Conservation (phyloP, 2,888 invertebrate species). For the Andrena fulva region DNA sequence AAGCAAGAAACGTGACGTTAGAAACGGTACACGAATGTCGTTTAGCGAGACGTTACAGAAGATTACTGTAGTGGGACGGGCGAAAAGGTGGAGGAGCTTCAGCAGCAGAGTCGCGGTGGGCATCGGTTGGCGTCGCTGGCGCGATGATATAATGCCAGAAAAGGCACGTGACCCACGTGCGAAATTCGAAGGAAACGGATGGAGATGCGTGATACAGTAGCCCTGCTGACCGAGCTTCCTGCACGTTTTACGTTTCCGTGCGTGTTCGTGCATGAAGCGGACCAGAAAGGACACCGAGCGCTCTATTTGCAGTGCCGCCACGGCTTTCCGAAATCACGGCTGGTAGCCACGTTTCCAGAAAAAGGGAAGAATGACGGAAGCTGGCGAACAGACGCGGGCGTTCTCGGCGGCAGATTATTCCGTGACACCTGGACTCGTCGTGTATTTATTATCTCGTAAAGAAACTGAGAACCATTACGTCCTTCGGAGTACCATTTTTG, state of each 20-base stretch:
- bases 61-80: conserved; percentile 35
- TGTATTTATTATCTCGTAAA: conserved; percentile 5
- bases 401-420: background rate
- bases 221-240: conserved; percentile 33
- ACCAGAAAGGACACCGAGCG: conserved; percentile 42
- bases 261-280: conserved; percentile 68
- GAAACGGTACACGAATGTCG: conserved; percentile 29
- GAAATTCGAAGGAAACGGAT: conserved; percentile 63
- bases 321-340: conserved; percentile 40
- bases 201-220: conserved; percentile 57
- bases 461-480: background rate
- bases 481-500: background rate
- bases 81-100: background rate
- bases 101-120: conserved; percentile 7
- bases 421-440: background rate
- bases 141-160: conserved; percentile 62
- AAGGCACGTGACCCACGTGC: conserved; percentile 71
- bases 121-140: conserved; percentile 52
- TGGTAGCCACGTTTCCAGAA: conserved; percentile 32
- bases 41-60: conserved; percentile 43
- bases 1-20: background rate
- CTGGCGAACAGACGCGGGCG: conserved; percentile 39
- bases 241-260: conserved; percentile 65
- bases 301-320: conserved; percentile 44
- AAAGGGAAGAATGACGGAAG: conserved; percentile 21